Evolutionary conservation across 2,888 invertebrate genomes (phyloP).

Genomic region (Hirudinaria manillensis): DNA sequence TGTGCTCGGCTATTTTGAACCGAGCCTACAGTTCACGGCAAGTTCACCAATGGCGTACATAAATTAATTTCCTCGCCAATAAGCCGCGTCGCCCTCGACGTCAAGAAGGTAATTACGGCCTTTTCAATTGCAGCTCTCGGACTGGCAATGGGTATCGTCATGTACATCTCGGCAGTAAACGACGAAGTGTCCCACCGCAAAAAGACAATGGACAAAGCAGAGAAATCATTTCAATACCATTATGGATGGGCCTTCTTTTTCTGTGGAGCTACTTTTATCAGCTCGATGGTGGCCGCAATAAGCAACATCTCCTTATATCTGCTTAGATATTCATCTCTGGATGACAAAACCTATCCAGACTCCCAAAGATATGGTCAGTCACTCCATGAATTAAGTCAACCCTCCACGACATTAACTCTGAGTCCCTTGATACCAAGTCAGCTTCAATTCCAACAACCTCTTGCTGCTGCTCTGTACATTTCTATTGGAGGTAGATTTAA

Average conservation of each 20-base stretch:
- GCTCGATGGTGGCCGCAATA: constrained; percentile 48
- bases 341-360: constrained; percentile 23
- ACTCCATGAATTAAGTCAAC: neutral
- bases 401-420: neutral
- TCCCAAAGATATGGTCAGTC: neutral
- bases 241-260: constrained; percentile 53
- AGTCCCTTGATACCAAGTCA: neutral
- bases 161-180: constrained; percentile 51
- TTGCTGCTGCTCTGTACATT: constrained; percentile 6
- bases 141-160: constrained; percentile 49
- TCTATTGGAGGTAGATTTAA: neutral
- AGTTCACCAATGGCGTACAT: too few species aligned
- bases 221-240: constrained; percentile 44
- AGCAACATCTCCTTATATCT: constrained; percentile 49
- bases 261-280: constrained; percentile 49
- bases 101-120: too few species aligned
- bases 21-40: too few species aligned
- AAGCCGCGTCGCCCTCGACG: too few species aligned
- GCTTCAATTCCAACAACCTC: neutral
- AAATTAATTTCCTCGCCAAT: too few species aligned
- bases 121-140: constrained; percentile 43
- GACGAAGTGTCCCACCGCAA: constrained; percentile 50
- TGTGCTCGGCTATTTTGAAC: too few species aligned
- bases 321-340: constrained; percentile 34
- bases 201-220: constrained; percentile 40